These are phyloP conservation scores for Atta colombica DNA, from an alignment of 1,140 invertebrate genomes.

Conservation along the genomic window DNA sequence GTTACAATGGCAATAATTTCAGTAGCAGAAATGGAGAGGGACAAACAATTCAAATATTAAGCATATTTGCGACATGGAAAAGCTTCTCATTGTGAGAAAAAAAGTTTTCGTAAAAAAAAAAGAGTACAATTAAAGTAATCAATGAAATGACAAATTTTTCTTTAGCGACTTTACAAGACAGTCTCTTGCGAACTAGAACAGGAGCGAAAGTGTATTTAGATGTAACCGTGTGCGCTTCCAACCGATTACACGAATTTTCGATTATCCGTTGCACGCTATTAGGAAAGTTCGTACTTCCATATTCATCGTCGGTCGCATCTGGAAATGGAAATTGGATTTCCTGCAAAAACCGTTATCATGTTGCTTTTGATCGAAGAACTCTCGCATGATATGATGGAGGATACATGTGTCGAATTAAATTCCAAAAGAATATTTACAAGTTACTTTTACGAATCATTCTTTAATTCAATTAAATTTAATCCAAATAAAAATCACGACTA, in stretches of 20 bases:
- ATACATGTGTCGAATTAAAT: constrained; percentile 19
- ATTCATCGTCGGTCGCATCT: constrained; percentile 68
- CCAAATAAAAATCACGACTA: neutral
- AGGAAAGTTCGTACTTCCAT: constrained; percentile 69
- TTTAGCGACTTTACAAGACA: neutral
- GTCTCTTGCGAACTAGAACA: constrained; percentile 9
- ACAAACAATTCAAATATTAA: constrained; percentile 44
- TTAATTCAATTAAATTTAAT: constrained; percentile 18
- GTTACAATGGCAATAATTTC: constrained; percentile 44
- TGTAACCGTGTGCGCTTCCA: constrained; percentile 36
- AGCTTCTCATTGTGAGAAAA: constrained; percentile 3
- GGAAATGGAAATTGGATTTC: constrained; percentile 60
- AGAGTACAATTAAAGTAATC: constrained; percentile 29
- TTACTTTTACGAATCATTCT: neutral
- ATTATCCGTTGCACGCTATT: constrained; percentile 57
- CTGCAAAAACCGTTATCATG: constrained; percentile 47
- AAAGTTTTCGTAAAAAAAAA: neutral
- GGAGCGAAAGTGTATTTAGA: constrained; percentile 48
- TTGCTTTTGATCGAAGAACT: constrained; percentile 49
- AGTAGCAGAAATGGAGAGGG: neutral
- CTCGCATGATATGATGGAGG: neutral
- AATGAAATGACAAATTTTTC: constrained; percentile 2
- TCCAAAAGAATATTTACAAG: neutral
- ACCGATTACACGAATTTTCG: constrained; percentile 67
- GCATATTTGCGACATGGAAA: constrained; percentile 19